Evolutionary conservation across 2,888 invertebrate species (phyloP), one percentile per base, ranked within the genome.

Genomic region (Erebia epiphron): DNA sequence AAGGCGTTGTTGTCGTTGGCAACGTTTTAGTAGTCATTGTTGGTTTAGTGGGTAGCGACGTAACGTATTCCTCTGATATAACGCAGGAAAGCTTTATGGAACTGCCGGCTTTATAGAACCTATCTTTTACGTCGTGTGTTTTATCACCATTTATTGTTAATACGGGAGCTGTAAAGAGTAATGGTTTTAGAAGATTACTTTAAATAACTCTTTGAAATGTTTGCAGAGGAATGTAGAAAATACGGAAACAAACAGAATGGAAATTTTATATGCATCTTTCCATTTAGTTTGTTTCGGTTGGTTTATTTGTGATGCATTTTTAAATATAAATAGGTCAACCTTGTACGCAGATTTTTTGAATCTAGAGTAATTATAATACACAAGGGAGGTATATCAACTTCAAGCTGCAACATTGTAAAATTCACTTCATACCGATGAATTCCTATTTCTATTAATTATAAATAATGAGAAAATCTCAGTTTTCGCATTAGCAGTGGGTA

Each of bases 31-130:
- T 83, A 11, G 82, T 71, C 21, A 83, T 86, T 13, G 88, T 85
- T 50, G 88, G 81, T 79, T 88, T 88, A 9, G 85, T 87, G 3
- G 88, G 80, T 70, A 90, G 77, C 26, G 86, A 83, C 58, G 83
- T 77, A 60, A 87, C 79, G 72, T 86, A 92, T 71, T 91, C 89
- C 68, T 92, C 92, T 81, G 92, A 90, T 90, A 93, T 91, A 82
- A 90, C 86, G 79, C 96, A 96, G 49, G 95, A 94, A 74, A 96
- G 90, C 85, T 96, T 96, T 78, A 96, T 96, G 69, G 95, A 94
- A 85, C 96, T 96, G 77, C 96, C 96, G 46, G 95, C 95, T 89
- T 96, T 96, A 86, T 96, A 96, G 85, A 96, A 96, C 79, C 95
- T 94, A 86, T 96, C 96, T 79, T 94, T 95, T 67, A 96, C 94